These are phyloP conservation scores for Boulengeromyrus knoepffleri DNA, from an alignment of 2,113 vertebrate genomes.

Conservation along the genomic window DNA sequence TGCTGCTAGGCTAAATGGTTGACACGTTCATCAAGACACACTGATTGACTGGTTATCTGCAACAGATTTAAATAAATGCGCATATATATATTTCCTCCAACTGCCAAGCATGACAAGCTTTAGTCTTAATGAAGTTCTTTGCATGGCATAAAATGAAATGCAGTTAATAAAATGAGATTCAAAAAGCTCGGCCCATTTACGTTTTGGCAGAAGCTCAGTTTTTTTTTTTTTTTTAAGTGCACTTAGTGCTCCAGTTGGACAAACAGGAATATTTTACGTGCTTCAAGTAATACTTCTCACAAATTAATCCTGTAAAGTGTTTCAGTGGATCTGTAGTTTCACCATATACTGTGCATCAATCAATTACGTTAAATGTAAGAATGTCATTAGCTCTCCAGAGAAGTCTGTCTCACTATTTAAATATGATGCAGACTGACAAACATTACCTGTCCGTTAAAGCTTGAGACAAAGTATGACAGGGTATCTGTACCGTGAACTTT, in stretches of 20 bases:
- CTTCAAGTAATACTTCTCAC: neutral
- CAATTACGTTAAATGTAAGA: neutral
- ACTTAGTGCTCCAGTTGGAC: neutral
- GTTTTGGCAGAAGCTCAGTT: constrained; percentile 7
- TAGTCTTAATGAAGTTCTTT: neutral
- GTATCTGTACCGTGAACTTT: neutral
- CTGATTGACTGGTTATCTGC: neutral
- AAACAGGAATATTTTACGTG: constrained; percentile 19
- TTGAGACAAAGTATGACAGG: neutral
- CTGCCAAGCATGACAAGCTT: neutral
- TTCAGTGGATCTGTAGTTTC: neutral
- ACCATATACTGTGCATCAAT: neutral
- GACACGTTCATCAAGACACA: neutral
- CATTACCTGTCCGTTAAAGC: neutral
- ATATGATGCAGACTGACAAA: neutral
- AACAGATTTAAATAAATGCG: neutral
- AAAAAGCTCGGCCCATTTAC: neutral
- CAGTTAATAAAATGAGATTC: constrained; percentile 14
- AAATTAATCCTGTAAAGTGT: constrained; percentile 7
- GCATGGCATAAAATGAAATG: neutral
- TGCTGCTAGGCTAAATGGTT: neutral
- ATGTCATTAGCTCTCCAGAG: neutral
- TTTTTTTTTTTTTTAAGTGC: neutral
- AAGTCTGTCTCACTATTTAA: neutral
- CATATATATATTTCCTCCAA: neutral